phyloP scores from a whole-genome alignment of 2,888 invertebrate species.

The Phragmatobia fuliginosa region DNA sequence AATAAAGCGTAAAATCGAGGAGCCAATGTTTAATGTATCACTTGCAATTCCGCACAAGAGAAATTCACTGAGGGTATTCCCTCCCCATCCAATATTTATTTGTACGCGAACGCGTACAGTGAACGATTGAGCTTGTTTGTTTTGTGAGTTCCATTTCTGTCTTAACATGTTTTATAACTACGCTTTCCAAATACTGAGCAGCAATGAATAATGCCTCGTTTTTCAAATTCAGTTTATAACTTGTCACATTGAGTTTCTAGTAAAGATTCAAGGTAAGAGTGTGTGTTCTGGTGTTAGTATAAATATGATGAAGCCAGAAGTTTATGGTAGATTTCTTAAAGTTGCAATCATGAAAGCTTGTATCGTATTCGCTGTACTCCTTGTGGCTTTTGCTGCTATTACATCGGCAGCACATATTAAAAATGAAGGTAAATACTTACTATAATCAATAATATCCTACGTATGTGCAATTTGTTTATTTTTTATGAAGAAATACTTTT shows the following conservation, averaged over 20 bases:
- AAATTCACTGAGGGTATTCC: constrained; percentile 76
- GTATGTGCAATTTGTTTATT: neutral
- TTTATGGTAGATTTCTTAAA: constrained; percentile 52
- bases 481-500: neutral
- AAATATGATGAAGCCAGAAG: constrained; percentile 57
- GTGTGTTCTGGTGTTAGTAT: constrained; percentile 56
- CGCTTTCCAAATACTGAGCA: constrained; percentile 16
- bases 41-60: constrained; percentile 66
- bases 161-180: constrained; percentile 18
- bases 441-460: neutral
- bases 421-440: constrained; percentile 28
- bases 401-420: constrained; percentile 33
- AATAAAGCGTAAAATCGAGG: constrained; percentile 36
- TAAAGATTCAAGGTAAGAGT: constrained; percentile 40
- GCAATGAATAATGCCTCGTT: constrained; percentile 46
- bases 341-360: constrained; percentile 63
- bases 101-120: constrained; percentile 39
- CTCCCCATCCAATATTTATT: constrained; percentile 68
- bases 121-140: constrained; percentile 30
- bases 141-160: constrained; percentile 35
- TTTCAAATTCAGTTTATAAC: constrained; percentile 25
- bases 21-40: constrained; percentile 55
- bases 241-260: constrained; percentile 32
- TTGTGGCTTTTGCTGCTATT: constrained; percentile 46
- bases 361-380: constrained; percentile 54